Base-by-base conservation (phyloP, 2,888 invertebrate species). In the Nezara viridula region DNA sequence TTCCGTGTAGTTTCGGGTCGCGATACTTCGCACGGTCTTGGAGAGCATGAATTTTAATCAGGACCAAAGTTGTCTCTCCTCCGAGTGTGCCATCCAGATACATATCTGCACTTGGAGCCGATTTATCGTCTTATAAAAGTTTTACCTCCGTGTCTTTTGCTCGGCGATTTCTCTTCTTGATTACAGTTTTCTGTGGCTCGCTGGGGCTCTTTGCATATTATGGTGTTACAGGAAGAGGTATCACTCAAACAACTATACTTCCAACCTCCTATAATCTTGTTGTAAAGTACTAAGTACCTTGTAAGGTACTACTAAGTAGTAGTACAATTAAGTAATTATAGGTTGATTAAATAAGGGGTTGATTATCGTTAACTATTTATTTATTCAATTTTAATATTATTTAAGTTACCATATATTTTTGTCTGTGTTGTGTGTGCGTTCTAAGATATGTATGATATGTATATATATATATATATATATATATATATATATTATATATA, bases 51-150 rank as follows among this genome's bases (percentile, higher is more conserved):
- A 81, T 81, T 81, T 81, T 81, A 81, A 81, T 81, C 81, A 81
- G 81, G 44, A n/a, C 81, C n/a, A 47, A 81, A 81, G 81, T 81
- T 81, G 81, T 81, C 44, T 81, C 44, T 81, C 7, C 81, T 47
- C 44, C 9, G n/a, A 44, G 81, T 47, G 44, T 81, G 44, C 81
- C 81, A 47, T n/a, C 81, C 81, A 81, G 81, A 81, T 81, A 81
- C 81, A 81, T 81, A 81, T 81, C 81, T 81, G 12, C n/a, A 81
- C 81, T 81, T 44, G 4, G 6, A n/a, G 24, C 44, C 24, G 81
- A 81, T 81, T 81, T 81, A 81, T 81, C 40, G 44, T 47, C 81
- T 81, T 81, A 81, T 81, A 81, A 81, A 81, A 81, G 81, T 81
- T 81, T n/a, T 27, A 81, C 44, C 44, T n/a, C 44, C 81, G 16